Base-by-base conservation (phyloP, 2,113 vertebrate species). In the Pituophis catenifer region DNA sequence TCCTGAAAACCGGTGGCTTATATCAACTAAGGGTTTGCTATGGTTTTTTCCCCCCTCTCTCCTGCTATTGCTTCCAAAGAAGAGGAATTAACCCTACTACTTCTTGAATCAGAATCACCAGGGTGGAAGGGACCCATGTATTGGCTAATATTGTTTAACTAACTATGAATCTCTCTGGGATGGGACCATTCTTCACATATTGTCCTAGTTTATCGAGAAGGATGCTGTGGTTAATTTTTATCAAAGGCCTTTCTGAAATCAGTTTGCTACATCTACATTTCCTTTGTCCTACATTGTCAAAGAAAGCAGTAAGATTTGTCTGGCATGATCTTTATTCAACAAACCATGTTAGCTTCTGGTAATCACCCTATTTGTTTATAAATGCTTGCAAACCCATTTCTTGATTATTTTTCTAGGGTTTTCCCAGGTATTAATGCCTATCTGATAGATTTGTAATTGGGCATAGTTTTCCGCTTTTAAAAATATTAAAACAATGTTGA, bases 1-100 rank as follows among this genome's bases (percentile, higher is more conserved):
- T 44, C n/a, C n/a, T 89, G 52, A 62, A 48, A 44, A 29, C 8
- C 65, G 24, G 6, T 62, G 55, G 89, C 23, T 90, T 59, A 62
- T 17, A 15, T 59, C 24, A 65, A 29, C 54, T 3, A 90, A 23
- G 11, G 4, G 38, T 0, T 38, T 29, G 5, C 38, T 23, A 26
- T 50, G 24, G 1, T 50, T 1, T 8, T 10, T 1, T 0, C 1
- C 21, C 58, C n/a, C 5, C 23, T 8, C 24, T 2, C 15, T 29
- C 44, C 58, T 89, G 33, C 3, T 38, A 44, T 89, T 90, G 59
- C 59, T 12, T 90, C 26, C 59, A 90, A 50, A 50, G 44, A 26
- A 24, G 29, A 58, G 33, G 17, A 89, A 58, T 57, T 55, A 33
- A 58, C 9, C 23, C 3, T 53, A 38, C 54, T 53, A 88, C 17